phyloP scores from a whole-genome alignment of 2,113 vertebrate species.

The Oryzias curvinotus region DNA sequence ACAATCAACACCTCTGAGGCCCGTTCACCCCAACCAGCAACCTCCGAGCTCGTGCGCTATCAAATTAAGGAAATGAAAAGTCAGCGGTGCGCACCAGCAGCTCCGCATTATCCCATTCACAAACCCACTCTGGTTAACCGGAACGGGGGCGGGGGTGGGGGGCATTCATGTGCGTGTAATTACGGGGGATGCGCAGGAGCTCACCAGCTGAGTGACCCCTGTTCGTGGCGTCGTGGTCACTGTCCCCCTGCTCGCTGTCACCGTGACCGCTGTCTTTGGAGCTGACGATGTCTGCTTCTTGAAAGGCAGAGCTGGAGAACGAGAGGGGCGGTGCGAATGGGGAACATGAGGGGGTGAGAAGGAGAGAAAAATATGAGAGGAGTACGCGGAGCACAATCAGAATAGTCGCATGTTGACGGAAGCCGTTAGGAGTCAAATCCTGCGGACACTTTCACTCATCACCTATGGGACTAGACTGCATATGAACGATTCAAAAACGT shows the following conservation, averaged over 20 bases:
- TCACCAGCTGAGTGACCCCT: constrained; percentile 96
- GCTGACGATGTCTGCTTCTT: constrained; percentile 99
- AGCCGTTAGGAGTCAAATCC: constrained; percentile 59
- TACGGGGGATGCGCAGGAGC: constrained; percentile 50
- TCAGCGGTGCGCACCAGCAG: constrained; percentile 61
- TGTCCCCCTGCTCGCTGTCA: constrained; percentile 99
- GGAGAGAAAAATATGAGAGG: background rate
- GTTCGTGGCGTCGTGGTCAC: constrained; percentile 98
- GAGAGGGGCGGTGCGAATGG: background rate
- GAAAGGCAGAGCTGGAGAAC: constrained; percentile 91
- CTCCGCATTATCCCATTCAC: constrained; percentile 48
- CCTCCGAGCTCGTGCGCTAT: constrained; percentile 20
- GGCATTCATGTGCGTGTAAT: background rate
- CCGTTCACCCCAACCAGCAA: constrained; percentile 42
- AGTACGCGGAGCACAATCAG: constrained; percentile 24
- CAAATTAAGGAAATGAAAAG: constrained; percentile 76
- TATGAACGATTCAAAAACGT: constrained; percentile 58
- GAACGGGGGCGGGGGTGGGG: background rate
- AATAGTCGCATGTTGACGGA: constrained; percentile 59
- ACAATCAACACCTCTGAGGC: constrained; percentile 62
- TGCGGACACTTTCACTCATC: constrained; percentile 4
- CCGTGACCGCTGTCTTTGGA: constrained; percentile 99
- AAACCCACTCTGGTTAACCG: constrained; percentile 36
- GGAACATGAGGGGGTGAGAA: constrained; percentile 28
- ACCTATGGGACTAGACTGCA: constrained; percentile 56